Base-by-base conservation (phyloP, 2,797 vertebrate species). In the Microchirus variegatus region DNA sequence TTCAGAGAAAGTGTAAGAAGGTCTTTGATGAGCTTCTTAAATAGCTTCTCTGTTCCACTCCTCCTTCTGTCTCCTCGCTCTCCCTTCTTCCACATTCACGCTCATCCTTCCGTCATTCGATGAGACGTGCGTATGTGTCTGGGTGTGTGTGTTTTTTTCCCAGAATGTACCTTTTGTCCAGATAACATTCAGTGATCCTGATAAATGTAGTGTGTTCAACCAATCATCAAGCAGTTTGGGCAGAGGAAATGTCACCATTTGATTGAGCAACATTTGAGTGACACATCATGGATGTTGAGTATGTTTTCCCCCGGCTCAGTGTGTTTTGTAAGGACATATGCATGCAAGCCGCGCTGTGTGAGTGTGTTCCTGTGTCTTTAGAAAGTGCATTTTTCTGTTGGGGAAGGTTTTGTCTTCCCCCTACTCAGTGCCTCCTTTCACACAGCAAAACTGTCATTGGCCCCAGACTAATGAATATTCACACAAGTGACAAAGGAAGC, bases 401-500 rank as follows among this genome's bases (percentile, higher is more conserved):
- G 84, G 89, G 90, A 91, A 73, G 57, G 78, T 75, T 83, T 80
- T 79, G 78, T 79, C 70, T 75, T 70, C 55, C 69, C 77, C 77
- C 43, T 62, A 16, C 64, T 73, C 65, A 19, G 69, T 60, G 59
- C 62, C 68, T 78, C 80, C 84, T 87, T 86, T 83, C 54, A 72
- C 71, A 50, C 48, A 75, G 36, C 22, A 45, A 63, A 52, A 59
- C 75, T 55, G 75, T 73, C 54, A 53, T 65, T 73, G 71, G 78
- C 79, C 78, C 40, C 59, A 49, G 42, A 46, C 83, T 90, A 73
- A 91, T 92, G 87, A 92, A 90, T 93, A 92, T 92, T 91, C 89
- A 92, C 46, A 70, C 54, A 31, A 60, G 69, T 73, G 68, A 87
- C 78, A 89, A 88, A 90, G 84, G 77, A 52, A 12, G 48, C 68